Base-by-base conservation (phyloP, 2,888 invertebrate species). In the Hypena proboscidalis region DNA sequence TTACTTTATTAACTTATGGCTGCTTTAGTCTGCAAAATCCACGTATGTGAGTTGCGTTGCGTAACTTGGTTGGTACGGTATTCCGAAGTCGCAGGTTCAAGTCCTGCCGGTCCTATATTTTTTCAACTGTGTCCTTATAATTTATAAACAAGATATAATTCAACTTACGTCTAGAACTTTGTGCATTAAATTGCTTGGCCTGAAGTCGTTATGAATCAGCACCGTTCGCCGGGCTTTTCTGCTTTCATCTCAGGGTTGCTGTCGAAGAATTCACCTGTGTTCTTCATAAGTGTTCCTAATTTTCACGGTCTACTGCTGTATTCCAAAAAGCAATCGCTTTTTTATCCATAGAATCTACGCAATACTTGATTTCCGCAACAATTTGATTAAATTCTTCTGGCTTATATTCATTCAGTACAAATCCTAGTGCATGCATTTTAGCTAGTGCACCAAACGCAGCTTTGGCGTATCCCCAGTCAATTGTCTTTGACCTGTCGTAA, bases 361-460 rank as follows among this genome's bases (percentile, higher is more conserved):
- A 27, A 59, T n/a, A 70, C 13, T 43, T 52, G 22, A 73, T 46
- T 1, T 53, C 43, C 0, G 48, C 32, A 0, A 67, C 9, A 0
- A 76, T 23, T 14, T 63, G 44, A 2, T 65, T 19, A 32, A 77
- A 88, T 9, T 73, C 66, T 13, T 80, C 77, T 0, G 85, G 85
- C 1, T 79, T 39, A 22, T 74, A 58, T 3, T 65, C 31, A 1
- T 39, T 37, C 30, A 58, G 67, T 0, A 77, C 82, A 13, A 80
- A 69, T 0, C 87, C 84, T 0, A 88, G 45, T 0, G 90, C 89
- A 48, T 91, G 91, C 41, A 84, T 71, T 42, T 83, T 83, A 0
- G 84, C 88, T 13, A 90, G 54, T 8, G 70, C 70, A 1, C 63
- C 65, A 0, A 84, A 57, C 0, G 79, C 74, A 0, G 70, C 49